Conservation (phyloP, 2,113 vertebrate species). For the Anoplopoma fimbria region DNA sequence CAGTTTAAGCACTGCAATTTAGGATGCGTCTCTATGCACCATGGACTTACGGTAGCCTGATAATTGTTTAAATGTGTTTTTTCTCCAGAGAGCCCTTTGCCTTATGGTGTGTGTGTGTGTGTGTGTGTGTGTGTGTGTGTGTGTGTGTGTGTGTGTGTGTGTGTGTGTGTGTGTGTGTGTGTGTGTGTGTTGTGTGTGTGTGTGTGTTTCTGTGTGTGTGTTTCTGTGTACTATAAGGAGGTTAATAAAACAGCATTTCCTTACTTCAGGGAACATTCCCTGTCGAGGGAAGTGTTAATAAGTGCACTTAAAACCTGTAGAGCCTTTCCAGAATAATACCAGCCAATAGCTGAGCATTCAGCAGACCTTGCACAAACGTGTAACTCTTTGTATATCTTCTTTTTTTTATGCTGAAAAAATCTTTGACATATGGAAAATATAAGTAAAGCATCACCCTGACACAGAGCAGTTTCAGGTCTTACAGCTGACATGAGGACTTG, state of each 20-base stretch:
- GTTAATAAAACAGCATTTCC: slow-evolving; percentile 77
- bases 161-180: slow-evolving; percentile 29
- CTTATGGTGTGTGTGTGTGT: slow-evolving; percentile 33
- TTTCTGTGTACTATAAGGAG: slow-evolving; percentile 34
- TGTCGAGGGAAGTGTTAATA: slow-evolving; percentile 78
- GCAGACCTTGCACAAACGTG: slow-evolving; percentile 6
- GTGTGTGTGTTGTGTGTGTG: slow-evolving; percentile 14
- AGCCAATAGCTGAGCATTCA: slow-evolving; percentile 39
- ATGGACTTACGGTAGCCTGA: slow-evolving; percentile 72
- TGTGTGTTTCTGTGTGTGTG: slow-evolving; percentile 20
- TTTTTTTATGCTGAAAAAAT: slow-evolving; percentile 6
- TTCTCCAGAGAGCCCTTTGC: slow-evolving; percentile 42
- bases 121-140: slow-evolving; percentile 14
- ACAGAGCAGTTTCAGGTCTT: slow-evolving; percentile 10
- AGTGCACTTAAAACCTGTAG: slow-evolving; percentile 64
- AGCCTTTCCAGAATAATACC: slow-evolving; percentile 54
- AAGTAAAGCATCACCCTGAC: slow-evolving; percentile 23
- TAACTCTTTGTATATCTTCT: slow-evolving; percentile 35
- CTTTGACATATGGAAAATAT: neutral
- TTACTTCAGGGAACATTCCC: slow-evolving; percentile 78
- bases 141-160: slow-evolving; percentile 8
- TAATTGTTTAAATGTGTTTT: slow-evolving; percentile 82
- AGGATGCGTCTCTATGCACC: slow-evolving; percentile 62
- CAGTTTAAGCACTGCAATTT: slow-evolving; percentile 65
- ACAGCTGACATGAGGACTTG: slow-evolving; percentile 45